Conservation (phyloP, 2,113 vertebrate species). For the Vanacampus margaritifer region DNA sequence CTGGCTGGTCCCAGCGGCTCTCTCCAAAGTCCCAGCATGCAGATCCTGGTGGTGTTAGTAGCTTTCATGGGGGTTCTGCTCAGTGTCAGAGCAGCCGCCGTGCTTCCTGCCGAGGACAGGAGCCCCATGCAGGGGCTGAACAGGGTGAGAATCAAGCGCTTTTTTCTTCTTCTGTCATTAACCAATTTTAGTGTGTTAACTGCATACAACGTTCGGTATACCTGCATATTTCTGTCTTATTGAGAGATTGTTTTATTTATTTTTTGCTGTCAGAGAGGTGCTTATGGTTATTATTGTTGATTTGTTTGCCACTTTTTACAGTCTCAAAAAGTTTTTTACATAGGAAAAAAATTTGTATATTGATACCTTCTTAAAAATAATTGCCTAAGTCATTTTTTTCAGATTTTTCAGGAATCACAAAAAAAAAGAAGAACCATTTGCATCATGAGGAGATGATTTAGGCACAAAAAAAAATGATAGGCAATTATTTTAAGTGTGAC, state of each 20-base stretch:
- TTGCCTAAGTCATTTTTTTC: too few relatives aligned
- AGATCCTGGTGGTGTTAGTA: constrained; percentile 10
- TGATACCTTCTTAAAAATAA: not conserved
- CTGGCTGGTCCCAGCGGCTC: constrained; percentile 26
- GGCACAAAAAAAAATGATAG: too few relatives aligned
- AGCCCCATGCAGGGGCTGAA: constrained; percentile 60
- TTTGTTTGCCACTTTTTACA: not conserved
- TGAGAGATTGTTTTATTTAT: not conserved
- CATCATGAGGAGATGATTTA: too few relatives aligned
- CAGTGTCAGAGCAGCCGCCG: constrained; percentile 74
- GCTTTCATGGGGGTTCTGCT: constrained; percentile 75
- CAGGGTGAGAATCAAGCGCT: constrained; percentile 72
- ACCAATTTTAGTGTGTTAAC: not conserved
- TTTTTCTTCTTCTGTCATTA: not conserved
- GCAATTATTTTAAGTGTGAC: too few relatives aligned
- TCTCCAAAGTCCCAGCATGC: constrained; percentile 5
- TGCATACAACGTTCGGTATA: too few relatives aligned
- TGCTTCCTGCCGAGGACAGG: constrained; percentile 80
- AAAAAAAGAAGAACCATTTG: too few relatives aligned
- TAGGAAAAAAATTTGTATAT: not conserved
- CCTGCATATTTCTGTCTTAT: not conserved
- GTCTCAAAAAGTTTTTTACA: not conserved
- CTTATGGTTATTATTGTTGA: not conserved
- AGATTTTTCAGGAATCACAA: too few relatives aligned
- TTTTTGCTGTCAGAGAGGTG: not conserved